Conservation (phyloP, 2,888 invertebrate species). For the Drosophila mettleri region DNA sequence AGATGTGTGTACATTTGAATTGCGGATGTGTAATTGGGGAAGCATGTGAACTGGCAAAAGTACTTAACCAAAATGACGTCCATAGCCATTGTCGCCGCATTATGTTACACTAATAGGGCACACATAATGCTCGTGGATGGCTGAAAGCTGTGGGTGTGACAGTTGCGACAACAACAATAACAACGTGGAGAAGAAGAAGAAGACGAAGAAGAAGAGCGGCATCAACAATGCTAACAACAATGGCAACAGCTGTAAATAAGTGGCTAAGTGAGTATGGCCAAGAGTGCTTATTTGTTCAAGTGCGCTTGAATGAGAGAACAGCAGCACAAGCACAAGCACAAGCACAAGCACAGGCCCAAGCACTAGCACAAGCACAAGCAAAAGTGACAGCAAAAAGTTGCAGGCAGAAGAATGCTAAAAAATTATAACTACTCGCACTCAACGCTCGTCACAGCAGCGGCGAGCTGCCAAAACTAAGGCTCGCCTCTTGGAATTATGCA, state of each 20-base stretch:
- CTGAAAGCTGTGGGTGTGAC: conserved; percentile 47
- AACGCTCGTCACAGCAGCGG: conserved; percentile 1
- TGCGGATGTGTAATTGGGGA: conserved; percentile 22
- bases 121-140: conserved; percentile 30
- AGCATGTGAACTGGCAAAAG: conserved; percentile 26
- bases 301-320: conserved; percentile 65
- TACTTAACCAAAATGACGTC: conserved; percentile 33
- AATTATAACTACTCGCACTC: conserved; percentile 40
- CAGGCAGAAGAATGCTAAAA: conserved; percentile 45
- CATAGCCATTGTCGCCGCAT: conserved; percentile 46
- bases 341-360: conserved; percentile 3
- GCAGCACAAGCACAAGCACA: conserved; percentile 27
- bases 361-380: conserved; percentile 8
- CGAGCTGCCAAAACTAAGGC: neutral
- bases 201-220: conserved; percentile 8
- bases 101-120: conserved; percentile 56
- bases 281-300: conserved; percentile 69
- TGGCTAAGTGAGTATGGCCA: conserved; percentile 67
- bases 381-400: conserved; percentile 50
- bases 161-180: conserved; percentile 31
- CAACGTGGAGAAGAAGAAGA: neutral
- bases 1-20: neutral
- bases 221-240: conserved; percentile 52
- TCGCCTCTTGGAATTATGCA: neutral
- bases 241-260: conserved; percentile 63